A percentile compares a stretch with the other conserved stretches of the same genome.
Conservation (phyloP, 2,797 vertebrate genomes). For the Acipenser transmontanus region DNA sequence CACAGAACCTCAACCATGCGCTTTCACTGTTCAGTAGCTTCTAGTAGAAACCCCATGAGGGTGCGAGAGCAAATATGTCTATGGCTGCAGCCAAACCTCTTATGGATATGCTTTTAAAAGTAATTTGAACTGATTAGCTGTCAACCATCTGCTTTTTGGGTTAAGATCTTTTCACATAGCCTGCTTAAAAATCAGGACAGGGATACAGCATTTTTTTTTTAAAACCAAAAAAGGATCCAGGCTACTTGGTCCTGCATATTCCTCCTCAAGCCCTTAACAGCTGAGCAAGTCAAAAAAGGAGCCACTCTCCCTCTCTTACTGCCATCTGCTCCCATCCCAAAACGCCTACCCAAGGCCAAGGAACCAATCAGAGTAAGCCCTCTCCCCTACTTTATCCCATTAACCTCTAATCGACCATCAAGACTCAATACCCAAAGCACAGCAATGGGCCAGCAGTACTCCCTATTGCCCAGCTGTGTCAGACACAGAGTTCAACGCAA, state of each 20-base stretch:
- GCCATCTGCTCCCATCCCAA: constrained; percentile 85
- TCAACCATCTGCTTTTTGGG: constrained; percentile 31
- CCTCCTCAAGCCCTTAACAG: constrained; percentile 59
- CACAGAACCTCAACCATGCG: no score
- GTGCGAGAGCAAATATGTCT: constrained; percentile 6
- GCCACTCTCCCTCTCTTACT: constrained; percentile 43
- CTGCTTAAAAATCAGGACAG: constrained; percentile 5
- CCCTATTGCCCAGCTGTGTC: constrained; percentile 76
- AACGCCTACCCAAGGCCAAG: constrained; percentile 65
- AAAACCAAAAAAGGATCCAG: neutral
- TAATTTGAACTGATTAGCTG: constrained; percentile 21
- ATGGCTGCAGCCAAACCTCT: constrained; percentile 10
- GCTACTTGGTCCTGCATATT: neutral
- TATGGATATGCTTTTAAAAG: constrained; percentile 21
- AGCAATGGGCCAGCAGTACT: constrained; percentile 40
- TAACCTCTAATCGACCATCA: constrained; percentile 81
- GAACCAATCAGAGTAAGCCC: constrained; percentile 54
- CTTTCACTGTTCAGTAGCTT: no score
- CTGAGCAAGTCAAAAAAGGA: constrained; percentile 54
- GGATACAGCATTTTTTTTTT: neutral
- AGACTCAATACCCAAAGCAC: constrained; percentile 62
- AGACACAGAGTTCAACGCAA: constrained; percentile 75
- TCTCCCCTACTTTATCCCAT: constrained; percentile 64
- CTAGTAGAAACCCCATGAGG: constrained; percentile 3
- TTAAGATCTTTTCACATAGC: neutral